Evolutionary conservation across 2,113 vertebrate species (phyloP).

Genomic region (Marcusenius ussheri): DNA sequence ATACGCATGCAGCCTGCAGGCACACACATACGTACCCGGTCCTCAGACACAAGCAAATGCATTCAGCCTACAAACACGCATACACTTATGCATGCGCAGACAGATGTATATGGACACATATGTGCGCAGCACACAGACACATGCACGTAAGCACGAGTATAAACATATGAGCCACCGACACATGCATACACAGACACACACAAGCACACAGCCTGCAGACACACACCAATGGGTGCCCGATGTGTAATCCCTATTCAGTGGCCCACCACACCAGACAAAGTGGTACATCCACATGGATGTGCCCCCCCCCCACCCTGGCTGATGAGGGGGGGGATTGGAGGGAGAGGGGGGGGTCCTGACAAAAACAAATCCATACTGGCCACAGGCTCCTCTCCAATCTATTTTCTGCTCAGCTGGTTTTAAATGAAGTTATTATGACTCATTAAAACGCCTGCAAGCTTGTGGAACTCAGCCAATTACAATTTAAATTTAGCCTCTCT

Average conservation of each 20-base stretch:
- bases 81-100: background rate
- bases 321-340: conserved; percentile 54
- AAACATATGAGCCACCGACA: background rate
- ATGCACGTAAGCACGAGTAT: background rate
- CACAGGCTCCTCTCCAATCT: conserved; percentile 98
- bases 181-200: background rate
- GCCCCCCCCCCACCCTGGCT: conserved; percentile 54
- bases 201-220: background rate
- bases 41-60: background rate
- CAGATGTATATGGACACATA: background rate
- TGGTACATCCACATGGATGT: conserved; percentile 54
- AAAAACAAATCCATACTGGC: conserved; percentile 92
- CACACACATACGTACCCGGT: background rate
- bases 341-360: conserved; percentile 55
- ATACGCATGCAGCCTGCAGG: background rate
- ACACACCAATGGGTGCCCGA: background rate
- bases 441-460: conserved; percentile 99
- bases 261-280: conserved; percentile 54
- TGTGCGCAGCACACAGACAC: background rate
- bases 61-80: background rate
- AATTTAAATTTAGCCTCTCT: conserved; percentile 99
- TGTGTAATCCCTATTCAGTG: conserved; percentile 56
- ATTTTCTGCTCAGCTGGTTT: conserved; percentile 99
- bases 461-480: conserved; percentile 99
- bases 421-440: conserved; percentile 99